These are phyloP conservation scores for Dromius quadrimaculatus DNA, from an alignment of 2,888 invertebrate genomes.

Conservation along the genomic window DNA sequence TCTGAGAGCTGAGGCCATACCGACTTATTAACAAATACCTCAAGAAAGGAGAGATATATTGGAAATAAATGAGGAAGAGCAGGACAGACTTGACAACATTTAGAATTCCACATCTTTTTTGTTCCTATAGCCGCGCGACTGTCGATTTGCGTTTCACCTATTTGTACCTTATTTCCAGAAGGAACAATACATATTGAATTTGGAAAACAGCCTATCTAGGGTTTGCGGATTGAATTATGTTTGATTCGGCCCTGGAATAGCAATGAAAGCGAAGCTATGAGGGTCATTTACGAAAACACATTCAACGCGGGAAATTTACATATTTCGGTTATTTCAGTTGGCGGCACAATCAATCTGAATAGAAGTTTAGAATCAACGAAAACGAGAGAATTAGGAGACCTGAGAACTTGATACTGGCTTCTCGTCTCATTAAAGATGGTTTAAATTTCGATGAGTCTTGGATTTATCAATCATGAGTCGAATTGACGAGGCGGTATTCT, in stretches of 20 bases:
- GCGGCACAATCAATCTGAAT: slow-evolving; percentile 40
- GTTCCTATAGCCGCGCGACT: no score
- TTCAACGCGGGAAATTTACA: slow-evolving; percentile 43
- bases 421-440: slow-evolving; percentile 43
- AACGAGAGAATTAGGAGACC: not conserved
- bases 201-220: no score
- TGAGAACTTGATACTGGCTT: slow-evolving; percentile 23
- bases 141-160: no score
- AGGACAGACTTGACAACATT: no score
- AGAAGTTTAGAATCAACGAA: not conserved
- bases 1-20: slow-evolving; percentile 8
- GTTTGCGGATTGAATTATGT: no score
- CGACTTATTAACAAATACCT: not conserved
- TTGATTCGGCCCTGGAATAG: not conserved
- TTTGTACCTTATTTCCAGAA: no score
- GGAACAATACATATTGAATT: no score
- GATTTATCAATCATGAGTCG: slow-evolving; percentile 33
- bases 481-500: not conserved
- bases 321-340: slow-evolving; percentile 45
- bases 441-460: slow-evolving; percentile 33
- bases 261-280: slow-evolving; percentile 31
- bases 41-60: not conserved
- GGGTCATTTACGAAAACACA: slow-evolving; percentile 37
- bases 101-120: no score
- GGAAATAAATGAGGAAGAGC: no score